Base-by-base conservation (phyloP, 2,113 vertebrate genomes). In the Coreoperca whiteheadi region DNA sequence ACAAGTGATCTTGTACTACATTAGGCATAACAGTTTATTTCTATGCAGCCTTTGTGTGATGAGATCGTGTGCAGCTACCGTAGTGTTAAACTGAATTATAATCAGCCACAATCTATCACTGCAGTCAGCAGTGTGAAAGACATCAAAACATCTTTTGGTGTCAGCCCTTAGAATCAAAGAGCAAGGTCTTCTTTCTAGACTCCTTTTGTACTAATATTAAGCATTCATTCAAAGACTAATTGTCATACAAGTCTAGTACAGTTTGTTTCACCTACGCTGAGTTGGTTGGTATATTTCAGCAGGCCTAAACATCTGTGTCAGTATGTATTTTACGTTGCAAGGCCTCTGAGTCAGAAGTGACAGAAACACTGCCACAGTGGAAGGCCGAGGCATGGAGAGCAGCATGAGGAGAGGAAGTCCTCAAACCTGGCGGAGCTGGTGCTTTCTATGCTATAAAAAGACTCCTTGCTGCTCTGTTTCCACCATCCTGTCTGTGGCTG, bases 1-100 rank as follows among this genome's bases (percentile, higher is more conserved):
- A 77, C 71, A 85, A 85, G 76, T 73, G 63, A 92, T 87, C 65
- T 78, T 81, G 72, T 70, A n/a, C 73, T 80, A 67, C 83, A 86
- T 74, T 70, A 28, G 54, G 53, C 51, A 7, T 5, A 48, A 65
- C 59, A 8, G 66, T 72, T 82, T 74, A 59, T 78, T 72, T 77
- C 69, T 85, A 12, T 72, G 69, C 73, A 30, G 53, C 50, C 25
- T 78, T 74, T 81, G 72, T 83, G 4, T 48, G 8, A 10, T 56
- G 30, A 53, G 4, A 70, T 12, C 1, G n/a, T 51, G 20, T 74
- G 28, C 21, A 39, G 10, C 46, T 64, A 18, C 16, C 39, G 15
- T 18, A 18, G 51, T 25, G 14, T n/a, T 37, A n/a, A 53, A 70
- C 12, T 16, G 30, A 69, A 5, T 15, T 4, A 32, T 21, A 21